Conservation (phyloP, 2,113 vertebrate genomes). For the Mus spicilegus region DNA sequence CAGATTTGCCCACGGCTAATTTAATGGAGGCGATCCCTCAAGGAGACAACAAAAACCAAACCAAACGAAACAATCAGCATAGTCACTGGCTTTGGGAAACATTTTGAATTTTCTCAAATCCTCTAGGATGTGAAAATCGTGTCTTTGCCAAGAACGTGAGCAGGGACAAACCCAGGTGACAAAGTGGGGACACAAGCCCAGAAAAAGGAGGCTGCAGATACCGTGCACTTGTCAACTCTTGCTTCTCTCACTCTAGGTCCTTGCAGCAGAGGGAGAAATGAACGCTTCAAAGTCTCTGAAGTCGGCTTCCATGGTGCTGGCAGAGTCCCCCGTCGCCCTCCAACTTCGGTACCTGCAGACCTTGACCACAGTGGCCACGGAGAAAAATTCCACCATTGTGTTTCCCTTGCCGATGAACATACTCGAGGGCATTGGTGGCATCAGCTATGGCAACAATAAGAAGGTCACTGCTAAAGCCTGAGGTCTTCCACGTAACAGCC, state of each 20-base stretch:
- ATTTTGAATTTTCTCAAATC: neutral
- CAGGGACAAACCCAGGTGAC: neutral
- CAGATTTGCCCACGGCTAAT: too few relatives aligned
- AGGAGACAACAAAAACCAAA: neutral
- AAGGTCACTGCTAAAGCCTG: slow-evolving; percentile 23
- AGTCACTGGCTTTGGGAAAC: neutral
- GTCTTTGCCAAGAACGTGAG: neutral
- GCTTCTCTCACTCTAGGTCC: slow-evolving; percentile 72
- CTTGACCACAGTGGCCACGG: slow-evolving; percentile 87
- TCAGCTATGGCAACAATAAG: slow-evolving; percentile 42
- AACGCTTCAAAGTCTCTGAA: slow-evolving; percentile 92
- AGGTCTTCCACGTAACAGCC: neutral
- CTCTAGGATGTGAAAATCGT: neutral
- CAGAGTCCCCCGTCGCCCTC: slow-evolving; percentile 88
- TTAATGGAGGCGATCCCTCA: neutral
- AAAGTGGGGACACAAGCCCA: fast-evolving
- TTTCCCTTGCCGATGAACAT: slow-evolving; percentile 93
- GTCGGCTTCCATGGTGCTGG: slow-evolving; percentile 90
- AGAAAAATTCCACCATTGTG: slow-evolving; percentile 94
- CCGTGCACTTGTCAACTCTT: neutral
- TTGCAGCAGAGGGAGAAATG: slow-evolving; percentile 88
- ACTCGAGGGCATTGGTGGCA: slow-evolving; percentile 81
- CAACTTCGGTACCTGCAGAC: slow-evolving; percentile 93
- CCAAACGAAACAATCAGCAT: too few relatives aligned
- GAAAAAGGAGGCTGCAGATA: neutral